phyloP scores from a whole-genome alignment of 1,140 invertebrate species.

The Lysiphlebus fabarum region DNA sequence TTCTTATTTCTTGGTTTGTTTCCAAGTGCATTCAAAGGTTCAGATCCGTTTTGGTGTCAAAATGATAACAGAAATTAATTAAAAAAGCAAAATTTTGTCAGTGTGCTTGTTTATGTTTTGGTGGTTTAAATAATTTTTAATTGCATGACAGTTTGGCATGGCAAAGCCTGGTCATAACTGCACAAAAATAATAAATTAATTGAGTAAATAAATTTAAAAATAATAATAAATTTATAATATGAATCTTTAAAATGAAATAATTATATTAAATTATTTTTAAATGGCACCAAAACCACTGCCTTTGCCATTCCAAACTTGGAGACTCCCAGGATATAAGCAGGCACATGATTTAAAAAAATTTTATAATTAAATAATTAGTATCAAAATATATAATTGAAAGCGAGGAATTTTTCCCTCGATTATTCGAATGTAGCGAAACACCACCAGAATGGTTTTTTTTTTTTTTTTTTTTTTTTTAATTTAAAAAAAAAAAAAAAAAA shows the following conservation, averaged over 20 bases:
- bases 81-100: slow-evolving; percentile 47
- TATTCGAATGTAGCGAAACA: slow-evolving; percentile 19
- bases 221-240: slow-evolving; percentile 13
- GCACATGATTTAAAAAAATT: slow-evolving; percentile 40
- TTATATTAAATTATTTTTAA: slow-evolving; percentile 29
- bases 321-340: slow-evolving; percentile 59
- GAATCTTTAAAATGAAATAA: neutral
- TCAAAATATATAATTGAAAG: slow-evolving; percentile 45
- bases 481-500: neutral
- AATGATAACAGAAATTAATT: slow-evolving; percentile 26
- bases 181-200: slow-evolving; percentile 29
- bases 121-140: slow-evolving; percentile 31
- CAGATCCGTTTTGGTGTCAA: slow-evolving; percentile 64
- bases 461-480: neutral
- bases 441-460: slow-evolving; percentile 24
- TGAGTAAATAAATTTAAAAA: slow-evolving; percentile 19
- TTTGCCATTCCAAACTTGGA: slow-evolving; percentile 63
- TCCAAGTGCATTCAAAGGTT: slow-evolving; percentile 59
- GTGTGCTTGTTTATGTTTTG: slow-evolving; percentile 59
- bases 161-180: slow-evolving; percentile 55
- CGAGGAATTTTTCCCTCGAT: slow-evolving; percentile 28
- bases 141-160: slow-evolving; percentile 56
- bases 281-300: slow-evolving; percentile 73
- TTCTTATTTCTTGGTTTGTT: slow-evolving; percentile 57
- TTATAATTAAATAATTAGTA: neutral